Conservation (phyloP, 2,113 vertebrate species). For the Nibea albiflora region DNA sequence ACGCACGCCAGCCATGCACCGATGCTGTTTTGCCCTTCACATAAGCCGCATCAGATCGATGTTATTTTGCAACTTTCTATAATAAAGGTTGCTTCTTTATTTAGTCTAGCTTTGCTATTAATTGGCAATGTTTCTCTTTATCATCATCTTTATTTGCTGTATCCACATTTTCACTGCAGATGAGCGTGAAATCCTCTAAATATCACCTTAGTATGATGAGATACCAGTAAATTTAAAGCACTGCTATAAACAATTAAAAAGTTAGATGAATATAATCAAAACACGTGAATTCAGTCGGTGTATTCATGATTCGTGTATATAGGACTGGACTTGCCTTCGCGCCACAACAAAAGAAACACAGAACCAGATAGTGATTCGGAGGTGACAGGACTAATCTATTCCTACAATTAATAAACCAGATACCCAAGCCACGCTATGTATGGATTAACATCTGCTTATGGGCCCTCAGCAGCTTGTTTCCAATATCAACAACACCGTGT, state of each 20-base stretch:
- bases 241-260: neutral
- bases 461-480: constrained; percentile 64
- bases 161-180: neutral
- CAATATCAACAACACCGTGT: constrained; percentile 48
- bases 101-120: neutral
- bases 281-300: neutral
- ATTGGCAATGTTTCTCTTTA: neutral
- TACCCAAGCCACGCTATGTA: constrained; percentile 84
- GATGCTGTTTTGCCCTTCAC: neutral
- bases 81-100: neutral
- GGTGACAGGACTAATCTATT: constrained; percentile 65
- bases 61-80: neutral
- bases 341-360: constrained; percentile 29
- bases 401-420: constrained; percentile 65
- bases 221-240: neutral
- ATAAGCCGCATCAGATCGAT: neutral
- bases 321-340: neutral
- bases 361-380: constrained; percentile 38
- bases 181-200: neutral
- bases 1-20: neutral
- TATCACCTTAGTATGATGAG: neutral
- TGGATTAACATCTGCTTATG: constrained; percentile 78
- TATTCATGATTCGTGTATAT: neutral
- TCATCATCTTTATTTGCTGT: neutral
- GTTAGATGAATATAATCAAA: neutral